These are phyloP conservation scores for Enteromius treurensis DNA, from an alignment of 2,797 vertebrate species.

Conservation along the genomic window DNA sequence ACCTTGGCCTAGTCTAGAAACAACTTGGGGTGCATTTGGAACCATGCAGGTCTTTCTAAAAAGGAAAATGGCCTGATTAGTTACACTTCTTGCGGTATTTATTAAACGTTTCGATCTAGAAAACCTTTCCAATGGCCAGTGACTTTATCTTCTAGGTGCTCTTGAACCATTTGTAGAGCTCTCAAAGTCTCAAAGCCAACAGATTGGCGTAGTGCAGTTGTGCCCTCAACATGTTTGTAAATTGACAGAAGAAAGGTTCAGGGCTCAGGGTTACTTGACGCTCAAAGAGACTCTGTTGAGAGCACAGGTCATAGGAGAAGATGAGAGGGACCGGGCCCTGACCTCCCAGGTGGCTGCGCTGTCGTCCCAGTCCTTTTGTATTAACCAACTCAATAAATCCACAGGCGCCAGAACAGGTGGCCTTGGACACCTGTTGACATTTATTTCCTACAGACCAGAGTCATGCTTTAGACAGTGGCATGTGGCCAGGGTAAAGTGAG, in stretches of 20 bases:
- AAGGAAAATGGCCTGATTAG: not conserved
- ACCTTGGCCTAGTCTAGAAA: not conserved
- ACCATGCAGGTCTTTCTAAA: not conserved
- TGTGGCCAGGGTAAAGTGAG: not conserved
- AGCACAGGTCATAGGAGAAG: slow-evolving; percentile 62
- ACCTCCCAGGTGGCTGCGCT: slow-evolving; percentile 54
- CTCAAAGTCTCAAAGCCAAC: slow-evolving; percentile 23
- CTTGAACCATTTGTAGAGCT: slow-evolving; percentile 23
- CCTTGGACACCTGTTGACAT: slow-evolving; percentile 49
- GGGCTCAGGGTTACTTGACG: slow-evolving; percentile 63
- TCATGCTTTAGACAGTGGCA: slow-evolving; percentile 19
- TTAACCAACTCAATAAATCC: slow-evolving; percentile 46
- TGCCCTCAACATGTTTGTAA: slow-evolving; percentile 55
- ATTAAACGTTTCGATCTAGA: not conserved
- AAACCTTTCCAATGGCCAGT: not conserved
- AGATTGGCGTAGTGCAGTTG: slow-evolving; percentile 50
- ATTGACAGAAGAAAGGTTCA: slow-evolving; percentile 59
- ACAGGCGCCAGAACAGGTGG: slow-evolving; percentile 53
- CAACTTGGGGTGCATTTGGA: not conserved
- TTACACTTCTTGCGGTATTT: not conserved
- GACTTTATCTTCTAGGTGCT: slow-evolving; percentile 9
- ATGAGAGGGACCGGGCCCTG: slow-evolving; percentile 59
- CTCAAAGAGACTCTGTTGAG: slow-evolving; percentile 63
- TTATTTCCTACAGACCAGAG: slow-evolving; percentile 30
- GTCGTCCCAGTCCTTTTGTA: slow-evolving; percentile 55